Evolutionary conservation across 2,797 vertebrate species (phyloP).

Genomic region (Jordanella pulchra): DNA sequence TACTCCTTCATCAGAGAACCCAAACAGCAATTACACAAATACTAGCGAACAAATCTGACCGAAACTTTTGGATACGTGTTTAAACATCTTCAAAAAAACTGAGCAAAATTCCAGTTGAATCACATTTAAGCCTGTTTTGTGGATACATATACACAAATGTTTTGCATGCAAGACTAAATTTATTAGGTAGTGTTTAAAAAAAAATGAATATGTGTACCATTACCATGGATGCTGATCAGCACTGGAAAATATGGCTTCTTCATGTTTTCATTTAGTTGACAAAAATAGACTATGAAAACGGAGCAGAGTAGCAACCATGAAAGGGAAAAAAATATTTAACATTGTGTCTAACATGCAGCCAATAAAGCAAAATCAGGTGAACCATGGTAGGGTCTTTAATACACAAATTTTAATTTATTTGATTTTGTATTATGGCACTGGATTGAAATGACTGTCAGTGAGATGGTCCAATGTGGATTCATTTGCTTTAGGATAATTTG

Average conservation of each 20-base stretch:
- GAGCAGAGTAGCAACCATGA: background rate
- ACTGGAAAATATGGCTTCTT: background rate
- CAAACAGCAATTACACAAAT: no score
- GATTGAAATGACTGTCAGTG: constrained; percentile 5
- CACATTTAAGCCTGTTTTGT: no score
- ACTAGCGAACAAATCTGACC: no score
- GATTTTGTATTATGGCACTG: background rate
- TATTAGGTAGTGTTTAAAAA: background rate
- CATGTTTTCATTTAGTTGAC: background rate
- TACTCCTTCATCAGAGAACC: no score
- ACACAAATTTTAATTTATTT: background rate
- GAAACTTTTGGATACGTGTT: no score
- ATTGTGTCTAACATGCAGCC: background rate
- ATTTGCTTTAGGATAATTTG: constrained; percentile 13
- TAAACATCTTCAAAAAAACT: no score
- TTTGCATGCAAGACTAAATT: background rate
- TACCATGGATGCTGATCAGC: background rate
- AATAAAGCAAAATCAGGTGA: background rate
- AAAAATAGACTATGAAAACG: background rate
- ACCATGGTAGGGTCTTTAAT: background rate
- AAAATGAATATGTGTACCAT: background rate
- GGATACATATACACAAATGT: no score
- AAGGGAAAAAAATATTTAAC: background rate
- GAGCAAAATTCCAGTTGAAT: no score
- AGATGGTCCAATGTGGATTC: background rate